A percentile compares a stretch with the other conserved stretches of the same genome.
These are phyloP conservation scores for Lophochroa leadbeateri DNA, from an alignment of 2,113 vertebrate species.

Conservation along the genomic window DNA sequence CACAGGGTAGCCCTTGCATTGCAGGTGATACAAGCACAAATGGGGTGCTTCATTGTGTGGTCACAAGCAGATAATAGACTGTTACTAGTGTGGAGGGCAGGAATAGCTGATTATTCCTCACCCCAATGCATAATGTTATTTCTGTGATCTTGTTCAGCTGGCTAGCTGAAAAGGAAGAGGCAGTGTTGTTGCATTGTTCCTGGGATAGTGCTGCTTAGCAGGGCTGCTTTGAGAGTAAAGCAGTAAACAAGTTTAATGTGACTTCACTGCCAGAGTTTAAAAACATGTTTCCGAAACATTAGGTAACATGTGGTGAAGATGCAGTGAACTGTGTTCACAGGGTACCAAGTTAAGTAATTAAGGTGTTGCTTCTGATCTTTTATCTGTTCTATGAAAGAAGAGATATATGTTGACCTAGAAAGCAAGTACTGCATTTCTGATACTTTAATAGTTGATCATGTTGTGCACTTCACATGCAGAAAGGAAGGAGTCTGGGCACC, in stretches of 20 bases:
- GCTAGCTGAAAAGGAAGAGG: neutral
- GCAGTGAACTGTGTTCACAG: neutral
- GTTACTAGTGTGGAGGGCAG: neutral
- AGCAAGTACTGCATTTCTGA: neutral
- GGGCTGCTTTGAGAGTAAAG: neutral
- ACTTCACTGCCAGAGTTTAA: neutral
- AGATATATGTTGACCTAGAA: neutral
- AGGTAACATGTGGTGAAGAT: neutral
- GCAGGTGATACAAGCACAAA: neutral
- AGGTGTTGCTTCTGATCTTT: neutral
- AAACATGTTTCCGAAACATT: neutral
- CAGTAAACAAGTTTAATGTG: neutral
- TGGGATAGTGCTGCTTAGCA: neutral
- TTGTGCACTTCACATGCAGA: neutral
- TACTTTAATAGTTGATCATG: neutral
- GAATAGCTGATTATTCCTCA: neutral
- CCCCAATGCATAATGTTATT: neutral
- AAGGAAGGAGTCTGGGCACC: neutral
- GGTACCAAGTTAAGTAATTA: neutral
- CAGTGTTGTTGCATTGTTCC: neutral
- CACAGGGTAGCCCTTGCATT: neutral
- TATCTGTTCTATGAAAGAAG: neutral
- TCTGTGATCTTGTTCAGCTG: neutral
- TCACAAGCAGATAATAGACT: neutral
- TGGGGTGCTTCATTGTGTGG: neutral